Conservation (phyloP, 2,797 vertebrate species). For the Poeciliopsis paucimaculata region DNA sequence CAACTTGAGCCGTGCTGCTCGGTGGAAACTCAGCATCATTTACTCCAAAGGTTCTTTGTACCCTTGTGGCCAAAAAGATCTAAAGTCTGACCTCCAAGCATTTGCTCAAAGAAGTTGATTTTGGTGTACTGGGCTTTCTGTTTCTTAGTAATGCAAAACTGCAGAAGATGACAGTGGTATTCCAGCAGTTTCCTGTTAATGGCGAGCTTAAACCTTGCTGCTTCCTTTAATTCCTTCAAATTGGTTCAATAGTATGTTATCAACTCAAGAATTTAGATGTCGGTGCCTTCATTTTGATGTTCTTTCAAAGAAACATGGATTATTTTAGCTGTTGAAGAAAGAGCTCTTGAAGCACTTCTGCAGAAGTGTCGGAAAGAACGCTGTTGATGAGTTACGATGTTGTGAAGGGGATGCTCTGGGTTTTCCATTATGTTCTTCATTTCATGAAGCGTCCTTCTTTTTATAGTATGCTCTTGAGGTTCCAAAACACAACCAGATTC, state of each 20-base stretch:
- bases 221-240: background rate
- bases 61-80: background rate
- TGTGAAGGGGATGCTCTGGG: background rate
- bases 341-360: background rate
- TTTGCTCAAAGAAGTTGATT: background rate
- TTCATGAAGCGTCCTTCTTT: background rate
- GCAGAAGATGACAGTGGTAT: background rate
- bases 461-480: background rate
- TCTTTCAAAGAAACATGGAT: background rate
- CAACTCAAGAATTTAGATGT: background rate
- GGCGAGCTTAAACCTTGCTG: background rate
- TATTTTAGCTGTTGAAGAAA: background rate
- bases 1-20: background rate
- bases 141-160: background rate
- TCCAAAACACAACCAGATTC: background rate
- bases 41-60: background rate
- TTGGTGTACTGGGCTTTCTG: background rate
- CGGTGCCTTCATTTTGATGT: background rate
- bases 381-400: background rate
- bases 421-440: background rate
- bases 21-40: background rate
- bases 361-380: background rate
- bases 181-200: background rate
- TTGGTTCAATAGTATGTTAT: background rate
- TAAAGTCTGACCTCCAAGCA: background rate